phyloP scores from a whole-genome alignment of 2,797 vertebrate species.

The Lutjanus campechanus region DNA sequence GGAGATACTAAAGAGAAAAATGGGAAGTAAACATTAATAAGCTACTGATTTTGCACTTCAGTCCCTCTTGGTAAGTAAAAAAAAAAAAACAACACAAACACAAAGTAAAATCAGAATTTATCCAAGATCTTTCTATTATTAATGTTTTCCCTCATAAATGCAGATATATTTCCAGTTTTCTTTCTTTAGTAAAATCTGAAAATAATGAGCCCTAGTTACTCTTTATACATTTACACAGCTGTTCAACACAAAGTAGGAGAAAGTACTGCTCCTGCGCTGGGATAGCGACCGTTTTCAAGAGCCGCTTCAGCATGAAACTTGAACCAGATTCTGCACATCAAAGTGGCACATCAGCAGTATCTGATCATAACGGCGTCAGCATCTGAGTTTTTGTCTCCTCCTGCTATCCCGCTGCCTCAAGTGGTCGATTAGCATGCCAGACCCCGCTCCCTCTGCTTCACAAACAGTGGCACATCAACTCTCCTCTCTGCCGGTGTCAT shows the following conservation, averaged over 20 bases:
- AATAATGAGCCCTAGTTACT: slow-evolving; percentile 28
- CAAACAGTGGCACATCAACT: slow-evolving; percentile 19
- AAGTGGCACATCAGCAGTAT: slow-evolving; percentile 30
- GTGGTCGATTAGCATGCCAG: slow-evolving; percentile 62
- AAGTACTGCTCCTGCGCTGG: not conserved
- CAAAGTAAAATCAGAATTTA: not conserved
- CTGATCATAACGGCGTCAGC: slow-evolving; percentile 30
- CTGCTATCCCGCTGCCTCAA: slow-evolving; percentile 29
- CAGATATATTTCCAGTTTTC: not conserved
- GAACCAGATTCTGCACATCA: slow-evolving; percentile 12
- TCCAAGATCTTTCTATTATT: slow-evolving; percentile 7
- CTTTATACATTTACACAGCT: not conserved
- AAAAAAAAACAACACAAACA: not conserved
- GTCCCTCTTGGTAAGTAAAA: not conserved
- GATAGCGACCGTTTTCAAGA: not conserved
- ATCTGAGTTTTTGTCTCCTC: slow-evolving; percentile 36
- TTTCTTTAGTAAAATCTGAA: slow-evolving; percentile 5
- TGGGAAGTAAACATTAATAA: slow-evolving; percentile 27
- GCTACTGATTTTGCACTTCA: slow-evolving; percentile 21
- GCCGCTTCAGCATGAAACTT: slow-evolving; percentile 3
- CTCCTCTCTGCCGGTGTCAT: slow-evolving; percentile 38
- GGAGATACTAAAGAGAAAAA: slow-evolving; percentile 9
- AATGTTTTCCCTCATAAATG: not conserved
- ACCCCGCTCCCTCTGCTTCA: slow-evolving; percentile 24
- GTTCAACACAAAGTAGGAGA: not conserved